Percentiles rank a stretch among this genome's conserved stretches.
Evolutionary conservation across 2,888 invertebrate species (phyloP).

Genomic region (Thera britannica): DNA sequence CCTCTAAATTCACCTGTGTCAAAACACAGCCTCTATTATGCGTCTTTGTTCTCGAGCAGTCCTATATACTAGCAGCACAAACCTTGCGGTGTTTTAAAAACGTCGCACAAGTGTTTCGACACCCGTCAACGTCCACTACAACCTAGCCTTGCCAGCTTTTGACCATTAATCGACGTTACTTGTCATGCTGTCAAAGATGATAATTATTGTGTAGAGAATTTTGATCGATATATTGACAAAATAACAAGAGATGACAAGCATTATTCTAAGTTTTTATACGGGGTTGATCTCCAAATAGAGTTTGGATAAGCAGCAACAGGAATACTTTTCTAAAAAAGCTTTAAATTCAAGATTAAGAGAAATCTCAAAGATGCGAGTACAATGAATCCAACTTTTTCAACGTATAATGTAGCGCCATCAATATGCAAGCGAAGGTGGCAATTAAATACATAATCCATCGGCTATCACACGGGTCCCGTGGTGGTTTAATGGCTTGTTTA

Average conservation of each 20-base stretch:
- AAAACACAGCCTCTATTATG: conserved; percentile 69
- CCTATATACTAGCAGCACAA: conserved; percentile 64
- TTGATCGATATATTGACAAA: background rate
- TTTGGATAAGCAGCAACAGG: background rate
- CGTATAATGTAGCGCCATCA: conserved; percentile 51
- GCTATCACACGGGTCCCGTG: conserved; percentile 66
- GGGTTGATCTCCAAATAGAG: background rate
- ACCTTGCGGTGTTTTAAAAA: conserved; percentile 66
- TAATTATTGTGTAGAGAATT: conserved; percentile 12
- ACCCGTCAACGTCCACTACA: conserved; percentile 72
- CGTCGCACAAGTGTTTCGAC: conserved; percentile 73
- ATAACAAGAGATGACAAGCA: background rate
- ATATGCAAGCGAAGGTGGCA: conserved; percentile 68
- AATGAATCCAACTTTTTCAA: conserved; percentile 23
- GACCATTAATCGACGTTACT: conserved; percentile 53
- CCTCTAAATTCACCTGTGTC: conserved; percentile 68
- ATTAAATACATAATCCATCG: conserved; percentile 78
- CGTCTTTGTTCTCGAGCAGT: conserved; percentile 70
- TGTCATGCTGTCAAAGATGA: conserved; percentile 51
- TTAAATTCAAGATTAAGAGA: conserved; percentile 16
- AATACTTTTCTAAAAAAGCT: background rate
- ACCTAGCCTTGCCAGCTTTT: conserved; percentile 62
- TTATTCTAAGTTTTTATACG: background rate
- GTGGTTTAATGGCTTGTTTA: conserved; percentile 76
- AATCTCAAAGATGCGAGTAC: conserved; percentile 16